Evolutionary conservation across 2,888 invertebrate genomes (phyloP).

Genomic region (Allophyes oxyacanthae): DNA sequence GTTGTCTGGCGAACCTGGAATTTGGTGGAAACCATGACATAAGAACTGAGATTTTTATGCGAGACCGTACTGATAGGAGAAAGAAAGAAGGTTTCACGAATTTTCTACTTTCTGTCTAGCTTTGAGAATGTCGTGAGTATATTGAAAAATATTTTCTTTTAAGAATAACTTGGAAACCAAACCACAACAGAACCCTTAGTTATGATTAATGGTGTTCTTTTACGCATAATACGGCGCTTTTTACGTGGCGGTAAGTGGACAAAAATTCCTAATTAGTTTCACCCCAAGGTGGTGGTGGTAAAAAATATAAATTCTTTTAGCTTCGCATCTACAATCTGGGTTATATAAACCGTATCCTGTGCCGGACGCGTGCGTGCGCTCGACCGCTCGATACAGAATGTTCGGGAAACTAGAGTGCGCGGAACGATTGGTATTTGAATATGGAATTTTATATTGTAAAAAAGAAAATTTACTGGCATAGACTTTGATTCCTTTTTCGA

Average conservation of each 20-base stretch:
- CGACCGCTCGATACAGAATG: constrained; percentile 34
- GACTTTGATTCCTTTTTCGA: too few relatives aligned
- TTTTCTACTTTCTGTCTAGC: too few relatives aligned
- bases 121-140: constrained; percentile 20
- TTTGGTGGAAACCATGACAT: too few relatives aligned
- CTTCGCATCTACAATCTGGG: constrained; percentile 66
- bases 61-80: too few relatives aligned
- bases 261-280: constrained; percentile 73
- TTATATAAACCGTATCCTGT: constrained; percentile 72
- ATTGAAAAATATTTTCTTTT: constrained; percentile 19
- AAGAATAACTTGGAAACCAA: constrained; percentile 28
- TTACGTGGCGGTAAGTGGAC: constrained; percentile 50
- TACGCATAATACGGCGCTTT: too few relatives aligned
- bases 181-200: constrained; percentile 33
- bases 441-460: background rate
- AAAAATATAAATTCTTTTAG: constrained; percentile 63
- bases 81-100: too few relatives aligned
- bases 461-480: too few relatives aligned
- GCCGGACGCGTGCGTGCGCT: constrained; percentile 69
- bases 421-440: background rate
- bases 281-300: constrained; percentile 51
- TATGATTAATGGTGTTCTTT: constrained; percentile 56
- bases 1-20: too few relatives aligned
- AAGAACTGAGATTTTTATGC: too few relatives aligned
- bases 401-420: constrained; percentile 52